phyloP scores from a whole-genome alignment of 2,113 vertebrate species.

The Penelope pileata region DNA sequence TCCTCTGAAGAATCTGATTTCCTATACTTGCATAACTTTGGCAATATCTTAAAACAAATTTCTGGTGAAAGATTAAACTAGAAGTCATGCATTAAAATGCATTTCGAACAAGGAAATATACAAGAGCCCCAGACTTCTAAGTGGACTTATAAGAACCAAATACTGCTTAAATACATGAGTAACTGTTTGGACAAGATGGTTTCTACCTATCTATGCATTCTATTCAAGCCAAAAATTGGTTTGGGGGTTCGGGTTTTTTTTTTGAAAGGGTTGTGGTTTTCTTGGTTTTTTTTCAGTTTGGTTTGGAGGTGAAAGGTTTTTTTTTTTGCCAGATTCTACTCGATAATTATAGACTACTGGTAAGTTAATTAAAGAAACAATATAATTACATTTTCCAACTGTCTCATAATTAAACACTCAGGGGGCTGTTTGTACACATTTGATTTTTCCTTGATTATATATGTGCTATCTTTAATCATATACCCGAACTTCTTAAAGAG shows the following conservation, averaged over 20 bases:
- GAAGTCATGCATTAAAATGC: neutral
- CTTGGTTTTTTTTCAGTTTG: neutral
- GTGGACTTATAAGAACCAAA: neutral
- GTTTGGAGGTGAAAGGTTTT: neutral
- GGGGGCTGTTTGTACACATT: too few relatives aligned
- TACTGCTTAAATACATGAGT: neutral
- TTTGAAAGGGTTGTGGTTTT: neutral
- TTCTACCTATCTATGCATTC: neutral
- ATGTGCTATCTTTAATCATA: neutral
- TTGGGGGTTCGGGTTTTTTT: neutral
- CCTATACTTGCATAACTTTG: neutral
- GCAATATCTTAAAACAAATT: neutral
- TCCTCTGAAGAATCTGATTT: neutral
- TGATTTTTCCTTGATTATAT: neutral
- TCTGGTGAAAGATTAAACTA: neutral
- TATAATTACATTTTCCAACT: neutral
- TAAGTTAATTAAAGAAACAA: neutral
- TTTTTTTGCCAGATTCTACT: neutral
- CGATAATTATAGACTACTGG: neutral
- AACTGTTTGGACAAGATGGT: neutral
- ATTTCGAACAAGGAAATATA: neutral
- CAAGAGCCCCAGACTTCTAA: neutral
- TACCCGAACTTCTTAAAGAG: neutral
- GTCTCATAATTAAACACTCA: neutral
- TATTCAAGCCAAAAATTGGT: neutral